A percentile compares a stretch with the other conserved stretches of the same genome.
Evolutionary conservation across 2,888 invertebrate species (phyloP).

Genomic region (Cordylochernes scorpioides): DNA sequence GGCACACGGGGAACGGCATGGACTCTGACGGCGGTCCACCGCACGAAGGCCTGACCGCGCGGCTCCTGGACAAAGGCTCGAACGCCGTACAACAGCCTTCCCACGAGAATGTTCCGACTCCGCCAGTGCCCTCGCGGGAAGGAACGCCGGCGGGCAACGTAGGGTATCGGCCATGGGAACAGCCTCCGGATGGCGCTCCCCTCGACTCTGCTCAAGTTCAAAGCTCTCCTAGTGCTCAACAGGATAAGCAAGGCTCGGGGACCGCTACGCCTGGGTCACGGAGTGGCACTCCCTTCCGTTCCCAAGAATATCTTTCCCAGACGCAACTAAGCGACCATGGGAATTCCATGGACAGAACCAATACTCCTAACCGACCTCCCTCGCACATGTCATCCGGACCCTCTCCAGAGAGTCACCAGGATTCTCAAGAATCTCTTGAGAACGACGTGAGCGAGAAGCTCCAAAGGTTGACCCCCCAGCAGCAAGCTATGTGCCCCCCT

Average conservation of each 20-base stretch:
- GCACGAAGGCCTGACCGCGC: slow-evolving; percentile 12
- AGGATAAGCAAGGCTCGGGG: slow-evolving; percentile 3
- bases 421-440: slow-evolving; percentile 1
- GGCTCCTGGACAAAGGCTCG: slow-evolving; percentile 12
- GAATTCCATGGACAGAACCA: slow-evolving; percentile 6
- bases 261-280: slow-evolving; percentile 1
- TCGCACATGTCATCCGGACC: slow-evolving; percentile 8
- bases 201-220: slow-evolving; percentile 6
- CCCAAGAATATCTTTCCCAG: slow-evolving; percentile 4
- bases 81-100: slow-evolving; percentile 3
- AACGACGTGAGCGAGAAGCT: slow-evolving; percentile 5
- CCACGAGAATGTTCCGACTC: slow-evolving; percentile 5
- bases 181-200: slow-evolving; percentile 4
- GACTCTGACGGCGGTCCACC: slow-evolving; percentile 9
- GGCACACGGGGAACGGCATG: slow-evolving; percentile 5
- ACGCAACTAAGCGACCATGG: slow-evolving; percentile 5
- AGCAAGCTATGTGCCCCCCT: slow-evolving; percentile 3
- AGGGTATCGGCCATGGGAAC: slow-evolving; percentile 13
- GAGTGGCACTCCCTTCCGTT: slow-evolving; percentile 3
- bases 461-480: slow-evolving; percentile 5
- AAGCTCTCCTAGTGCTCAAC: slow-evolving; percentile 12
- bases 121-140: slow-evolving; percentile 9
- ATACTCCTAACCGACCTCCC: slow-evolving; percentile 8
- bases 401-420: slow-evolving; percentile 6
- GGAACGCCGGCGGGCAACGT: slow-evolving; percentile 12